A percentile compares a stretch with the other conserved stretches of the same genome.
Evolutionary conservation across 2,113 vertebrate species (phyloP).

Genomic region (Siniperca knerii): DNA sequence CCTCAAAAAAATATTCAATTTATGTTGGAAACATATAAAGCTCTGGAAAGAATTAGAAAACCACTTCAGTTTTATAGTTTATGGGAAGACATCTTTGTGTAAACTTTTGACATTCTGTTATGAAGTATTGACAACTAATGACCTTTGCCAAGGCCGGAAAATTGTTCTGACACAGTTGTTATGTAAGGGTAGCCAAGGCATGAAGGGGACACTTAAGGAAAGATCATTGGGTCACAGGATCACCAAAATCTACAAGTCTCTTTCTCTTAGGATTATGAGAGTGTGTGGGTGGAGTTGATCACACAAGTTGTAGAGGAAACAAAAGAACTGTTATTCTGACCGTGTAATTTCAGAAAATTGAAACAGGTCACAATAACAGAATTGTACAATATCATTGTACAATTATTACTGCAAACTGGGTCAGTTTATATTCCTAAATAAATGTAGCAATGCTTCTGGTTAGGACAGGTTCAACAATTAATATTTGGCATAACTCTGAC

Average conservation of each 20-base stretch:
- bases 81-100: background rate
- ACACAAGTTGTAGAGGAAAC: background rate
- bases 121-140: background rate
- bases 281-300: background rate
- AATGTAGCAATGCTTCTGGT: background rate
- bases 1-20: conserved; percentile 3
- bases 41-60: background rate
- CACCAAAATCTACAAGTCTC: background rate
- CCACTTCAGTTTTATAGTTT: background rate
- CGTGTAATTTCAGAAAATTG: background rate
- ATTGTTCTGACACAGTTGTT: background rate
- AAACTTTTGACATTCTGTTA: background rate
- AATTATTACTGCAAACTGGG: background rate
- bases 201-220: background rate
- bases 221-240: background rate
- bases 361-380: background rate
- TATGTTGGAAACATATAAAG: conserved; percentile 9
- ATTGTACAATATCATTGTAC: background rate
- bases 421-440: background rate
- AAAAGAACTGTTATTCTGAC: background rate
- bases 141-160: background rate
- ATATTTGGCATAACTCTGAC: background rate
- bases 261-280: background rate
- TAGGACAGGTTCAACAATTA: background rate
- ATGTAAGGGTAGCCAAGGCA: background rate